A percentile compares a stretch with the other conserved stretches of the same genome.
Conservation (phyloP, 1,140 invertebrate genomes). For the Pogonognathellus flavescens region DNA sequence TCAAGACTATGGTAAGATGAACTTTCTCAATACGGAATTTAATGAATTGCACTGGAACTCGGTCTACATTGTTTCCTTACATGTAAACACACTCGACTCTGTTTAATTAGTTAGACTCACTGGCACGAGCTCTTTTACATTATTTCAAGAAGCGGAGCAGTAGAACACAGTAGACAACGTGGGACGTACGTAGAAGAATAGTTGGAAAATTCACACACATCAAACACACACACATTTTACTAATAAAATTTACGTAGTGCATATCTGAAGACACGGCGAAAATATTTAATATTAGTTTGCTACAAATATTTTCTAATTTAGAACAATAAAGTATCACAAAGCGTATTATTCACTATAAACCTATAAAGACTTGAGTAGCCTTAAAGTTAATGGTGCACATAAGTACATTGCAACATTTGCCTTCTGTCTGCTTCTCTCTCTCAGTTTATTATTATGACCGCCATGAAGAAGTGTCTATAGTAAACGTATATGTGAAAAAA, state of each 20-base stretch:
- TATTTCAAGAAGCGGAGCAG: no score
- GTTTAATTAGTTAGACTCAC: constrained; percentile 30
- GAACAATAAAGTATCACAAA: background rate
- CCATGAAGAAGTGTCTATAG: background rate
- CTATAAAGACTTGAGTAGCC: background rate
- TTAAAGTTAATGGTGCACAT: constrained; percentile 5
- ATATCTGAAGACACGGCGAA: background rate
- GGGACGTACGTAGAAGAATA: no score
- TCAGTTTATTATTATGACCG: constrained; percentile 34
- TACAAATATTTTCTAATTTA: constrained; percentile 5
- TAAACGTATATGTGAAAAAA: background rate
- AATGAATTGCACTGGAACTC: background rate
- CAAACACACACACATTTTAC: no score
- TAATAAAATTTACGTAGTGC: no score
- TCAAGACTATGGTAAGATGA: constrained; percentile 66
- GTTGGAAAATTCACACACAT: no score
- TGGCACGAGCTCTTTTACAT: constrained; percentile 1
- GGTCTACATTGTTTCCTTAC: constrained; percentile 9
- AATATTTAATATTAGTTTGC: constrained; percentile 1
- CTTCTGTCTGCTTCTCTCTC: background rate
- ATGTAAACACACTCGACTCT: constrained; percentile 22
- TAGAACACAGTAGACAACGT: no score
- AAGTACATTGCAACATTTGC: background rate
- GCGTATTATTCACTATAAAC: no score
- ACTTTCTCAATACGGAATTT: constrained; percentile 45